Evolutionary conservation across 2,113 vertebrate species (phyloP), one percentile per base, ranked within the genome.

Genomic region (Scophthalmus maximus): DNA sequence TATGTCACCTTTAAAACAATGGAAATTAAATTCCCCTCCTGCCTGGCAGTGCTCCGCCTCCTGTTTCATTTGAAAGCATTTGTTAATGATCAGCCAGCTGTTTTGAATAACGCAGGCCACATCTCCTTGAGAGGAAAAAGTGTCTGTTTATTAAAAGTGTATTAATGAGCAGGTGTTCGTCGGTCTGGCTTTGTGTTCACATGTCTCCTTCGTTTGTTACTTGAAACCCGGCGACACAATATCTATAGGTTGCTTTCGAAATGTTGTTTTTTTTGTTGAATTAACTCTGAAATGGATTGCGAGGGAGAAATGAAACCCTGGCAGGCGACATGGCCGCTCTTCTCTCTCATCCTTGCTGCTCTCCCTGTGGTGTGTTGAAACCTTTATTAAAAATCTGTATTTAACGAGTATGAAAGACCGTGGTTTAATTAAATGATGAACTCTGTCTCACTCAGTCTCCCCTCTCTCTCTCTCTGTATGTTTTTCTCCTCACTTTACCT

Each of bases 41-140:
- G 42, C 64, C 14, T 50, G 32, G 55, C 61, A 1, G 6, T 38
- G 57, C 50, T 49, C 36, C 68, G 23, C 62, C 64, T 53, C 61
- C 61, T 62, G 61, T 79, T 46, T 46, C 74, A 51, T 68, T 59
- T 75, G 57, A 79, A 88, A 76, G 58, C 62, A 75, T 73, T 85
- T 86, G 84, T 74, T 78, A 87, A 87, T 72, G 63, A 88, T 78
- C 76, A 78, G 49, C 46, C 81, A 81, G 64, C 72, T 84, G 84
- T 64, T 88, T 75, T 82, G 73, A 85, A 78, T 66, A 34, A 23
- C 0, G 20, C 86, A 2, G 42, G 84, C 27, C 55, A 44, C 58
- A 9, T 65, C 60, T 70, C 61, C 50, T 55, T 68, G 18, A 49
- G 46, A 75, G 20, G 44, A 60, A 34, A 42, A 50, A 76, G 72